Base-by-base conservation (phyloP, 2,888 invertebrate genomes). In the Geophilus truncorum region DNA sequence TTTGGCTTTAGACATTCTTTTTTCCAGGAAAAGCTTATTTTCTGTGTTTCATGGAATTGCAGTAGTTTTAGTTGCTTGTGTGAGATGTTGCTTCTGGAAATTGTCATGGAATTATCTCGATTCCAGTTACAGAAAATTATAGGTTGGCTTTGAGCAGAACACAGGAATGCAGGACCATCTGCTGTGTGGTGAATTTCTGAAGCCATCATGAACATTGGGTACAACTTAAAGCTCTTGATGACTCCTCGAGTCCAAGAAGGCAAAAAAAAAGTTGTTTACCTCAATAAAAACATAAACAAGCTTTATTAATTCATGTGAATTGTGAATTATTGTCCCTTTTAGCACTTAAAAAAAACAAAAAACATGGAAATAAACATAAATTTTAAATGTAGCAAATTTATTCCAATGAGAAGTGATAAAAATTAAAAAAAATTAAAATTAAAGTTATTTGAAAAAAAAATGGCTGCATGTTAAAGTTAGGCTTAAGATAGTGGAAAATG, bases 81-180 rank as follows among this genome's bases (percentile, higher is more conserved):
- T 62, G 62, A 62, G 62, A 62, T 62, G 62, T 62, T 62, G 62
- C 62, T 62, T 62, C 62, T 62, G 62, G 62, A 62, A 62, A 62
- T 62, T 62, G 62, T 62, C 62, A 62, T 62, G 62, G 62, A 62
- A 62, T 62, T 62, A 62, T 62, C 62, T 62, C 62, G 62, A 62
- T 62, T 62, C 62, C 62, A 62, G 62, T 62, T 62, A 62, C 62
- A 62, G 62, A 62, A 62, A 62, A 62, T 62, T 62, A 62, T 62
- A 62, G 62, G 62, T 62, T 62, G 62, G 62, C 62, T 62, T 23
- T 62, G 62, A 23, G 23, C 62, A 25, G 62, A 62, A 12, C 28
- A n/a, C 1, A 62, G 62, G 62, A 62, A 62, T 62, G 62, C 62
- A 62, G 62, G 62, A 62, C 62, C 62, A 62, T 62, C 62, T 62